Evolutionary conservation across 64 coral and sea anemone species (phyloP).

Genomic region (Trachythela sp.): DNA sequence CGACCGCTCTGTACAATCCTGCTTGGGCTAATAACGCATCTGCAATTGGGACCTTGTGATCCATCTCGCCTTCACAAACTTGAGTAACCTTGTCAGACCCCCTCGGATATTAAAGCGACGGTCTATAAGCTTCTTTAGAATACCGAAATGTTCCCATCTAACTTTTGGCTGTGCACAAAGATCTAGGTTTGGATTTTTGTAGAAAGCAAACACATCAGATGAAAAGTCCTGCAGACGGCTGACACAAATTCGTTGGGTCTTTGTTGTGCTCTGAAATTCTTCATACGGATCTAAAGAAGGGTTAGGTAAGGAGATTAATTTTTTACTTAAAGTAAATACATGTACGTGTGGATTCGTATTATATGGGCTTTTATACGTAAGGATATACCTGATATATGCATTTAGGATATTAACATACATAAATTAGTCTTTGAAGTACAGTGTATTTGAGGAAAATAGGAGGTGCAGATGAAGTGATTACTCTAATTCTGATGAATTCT

Average conservation of each 20-base stretch:
- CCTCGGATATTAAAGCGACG: conserved; percentile 25
- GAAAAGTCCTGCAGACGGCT: conserved; percentile 46
- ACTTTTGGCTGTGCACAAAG: conserved; percentile 15
- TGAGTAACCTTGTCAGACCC: not conserved
- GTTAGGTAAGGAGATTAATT: not conserved
- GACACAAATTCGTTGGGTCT: conserved; percentile 30
- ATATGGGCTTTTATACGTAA: no score
- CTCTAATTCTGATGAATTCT: no score
- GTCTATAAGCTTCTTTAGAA: conserved; percentile 42
- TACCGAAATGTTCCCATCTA: conserved; percentile 41
- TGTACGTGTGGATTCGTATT: no score
- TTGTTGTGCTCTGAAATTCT: not conserved
- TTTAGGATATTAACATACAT: no score
- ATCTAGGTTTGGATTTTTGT: conserved; percentile 37
- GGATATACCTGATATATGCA: no score
- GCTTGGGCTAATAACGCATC: conserved; percentile 30
- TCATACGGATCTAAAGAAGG: not conserved
- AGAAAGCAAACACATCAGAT: conserved; percentile 43
- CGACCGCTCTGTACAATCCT: conserved; percentile 30
- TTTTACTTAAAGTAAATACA: not conserved
- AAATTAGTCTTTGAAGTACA: no score
- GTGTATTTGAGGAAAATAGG: no score
- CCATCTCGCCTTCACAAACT: conserved; percentile 27
- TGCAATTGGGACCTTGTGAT: conserved; percentile 46
- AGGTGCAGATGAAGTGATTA: no score